phyloP scores from a whole-genome alignment of 2,888 invertebrate genomes.

The Penaeus monodon region DNA sequence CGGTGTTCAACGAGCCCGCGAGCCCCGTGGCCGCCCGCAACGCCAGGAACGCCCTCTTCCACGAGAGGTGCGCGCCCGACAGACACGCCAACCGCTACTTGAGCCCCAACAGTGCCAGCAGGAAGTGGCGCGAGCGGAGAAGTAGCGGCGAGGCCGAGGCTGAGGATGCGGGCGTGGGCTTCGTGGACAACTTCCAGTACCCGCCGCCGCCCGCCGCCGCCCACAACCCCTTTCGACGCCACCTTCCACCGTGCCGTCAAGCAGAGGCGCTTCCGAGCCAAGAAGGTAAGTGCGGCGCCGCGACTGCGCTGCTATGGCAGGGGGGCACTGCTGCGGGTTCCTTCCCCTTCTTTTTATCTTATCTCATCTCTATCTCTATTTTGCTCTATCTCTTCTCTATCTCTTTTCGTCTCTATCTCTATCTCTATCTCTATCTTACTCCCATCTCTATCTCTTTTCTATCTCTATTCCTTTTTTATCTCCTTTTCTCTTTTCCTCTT shows the following conservation, averaged over 20 bases:
- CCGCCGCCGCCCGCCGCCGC: conserved; percentile 25
- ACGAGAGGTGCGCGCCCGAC: neutral
- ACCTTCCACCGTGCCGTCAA: conserved; percentile 24
- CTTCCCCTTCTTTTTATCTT: no score
- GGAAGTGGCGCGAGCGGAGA: neutral
- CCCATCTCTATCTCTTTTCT: no score
- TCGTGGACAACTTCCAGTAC: conserved; percentile 36
- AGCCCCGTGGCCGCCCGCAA: conserved; percentile 4
- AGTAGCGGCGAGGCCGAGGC: conserved; percentile 8
- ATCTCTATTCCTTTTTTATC: no score
- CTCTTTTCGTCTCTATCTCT: no score
- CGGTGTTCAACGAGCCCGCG: conserved; percentile 40
- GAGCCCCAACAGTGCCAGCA: neutral
- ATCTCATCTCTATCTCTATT: no score
- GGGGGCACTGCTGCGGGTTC: no score
- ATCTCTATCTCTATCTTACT: no score
- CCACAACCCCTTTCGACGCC: conserved; percentile 47
- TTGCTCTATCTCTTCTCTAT: no score
- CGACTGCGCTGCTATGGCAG: neutral
- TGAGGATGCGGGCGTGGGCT: conserved; percentile 14
- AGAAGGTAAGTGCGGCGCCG: conserved; percentile 29
- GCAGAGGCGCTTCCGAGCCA: conserved; percentile 26
- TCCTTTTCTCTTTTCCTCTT: no score
- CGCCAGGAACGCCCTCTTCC: neutral
- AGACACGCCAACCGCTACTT: neutral